These are phyloP conservation scores for Campylomormyrus tamandua DNA, from an alignment of 2,113 vertebrate genomes.

Conservation along the genomic window DNA sequence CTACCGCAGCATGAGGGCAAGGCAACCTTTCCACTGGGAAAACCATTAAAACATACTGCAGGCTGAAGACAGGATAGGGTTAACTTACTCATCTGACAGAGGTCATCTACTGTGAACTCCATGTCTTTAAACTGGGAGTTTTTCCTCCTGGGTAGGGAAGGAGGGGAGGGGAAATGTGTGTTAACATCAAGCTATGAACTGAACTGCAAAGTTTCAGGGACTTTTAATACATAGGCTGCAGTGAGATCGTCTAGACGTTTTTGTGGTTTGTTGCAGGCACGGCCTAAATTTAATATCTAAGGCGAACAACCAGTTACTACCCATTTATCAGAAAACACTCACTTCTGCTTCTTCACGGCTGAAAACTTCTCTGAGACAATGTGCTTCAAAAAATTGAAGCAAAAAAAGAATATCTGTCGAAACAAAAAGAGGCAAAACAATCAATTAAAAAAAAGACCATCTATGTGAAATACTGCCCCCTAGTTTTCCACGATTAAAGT, in stretches of 20 bases:
- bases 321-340: constrained; percentile 27
- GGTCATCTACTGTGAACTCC: constrained; percentile 83
- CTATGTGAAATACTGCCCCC: constrained; percentile 22
- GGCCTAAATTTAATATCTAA: not conserved
- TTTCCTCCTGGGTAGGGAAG: constrained; percentile 70
- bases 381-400: constrained; percentile 99
- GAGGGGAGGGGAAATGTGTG: not conserved
- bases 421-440: constrained; percentile 3
- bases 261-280: not conserved
- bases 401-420: constrained; percentile 97
- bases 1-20: not conserved
- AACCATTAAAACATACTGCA: not conserved
- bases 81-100: constrained; percentile 88
- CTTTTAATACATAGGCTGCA: not conserved
- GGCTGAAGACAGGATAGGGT: not conserved
- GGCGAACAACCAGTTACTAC: not conserved
- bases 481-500: not conserved
- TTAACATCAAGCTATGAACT: not conserved
- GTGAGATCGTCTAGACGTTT: not conserved
- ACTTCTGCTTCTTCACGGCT: constrained; percentile 81
- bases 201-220: not conserved
- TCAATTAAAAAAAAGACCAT: not conserved
- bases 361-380: constrained; percentile 97
- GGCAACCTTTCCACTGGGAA: no score
- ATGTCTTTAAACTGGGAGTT: constrained; percentile 74